Conservation (phyloP, 1,140 invertebrate species). For the Trichomalopsis sarcophagae region DNA sequence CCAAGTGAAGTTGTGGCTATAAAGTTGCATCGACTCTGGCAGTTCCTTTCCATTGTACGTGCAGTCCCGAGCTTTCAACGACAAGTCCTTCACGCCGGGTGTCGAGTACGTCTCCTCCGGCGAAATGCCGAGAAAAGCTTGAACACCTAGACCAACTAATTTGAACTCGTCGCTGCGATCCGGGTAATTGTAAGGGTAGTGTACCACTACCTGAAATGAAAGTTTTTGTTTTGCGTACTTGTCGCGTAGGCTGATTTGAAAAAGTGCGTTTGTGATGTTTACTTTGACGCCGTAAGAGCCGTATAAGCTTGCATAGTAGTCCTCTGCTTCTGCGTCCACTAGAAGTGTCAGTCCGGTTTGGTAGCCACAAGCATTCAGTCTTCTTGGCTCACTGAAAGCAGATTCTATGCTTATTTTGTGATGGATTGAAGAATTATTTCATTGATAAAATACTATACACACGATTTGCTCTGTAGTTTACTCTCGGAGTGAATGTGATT, state of each 20-base stretch:
- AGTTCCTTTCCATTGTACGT: slow-evolving; percentile 76
- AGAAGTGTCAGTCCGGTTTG: slow-evolving; percentile 78
- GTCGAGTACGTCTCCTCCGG: slow-evolving; percentile 78
- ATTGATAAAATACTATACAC: neutral
- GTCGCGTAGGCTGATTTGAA: no score
- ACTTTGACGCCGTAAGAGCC: slow-evolving; percentile 61
- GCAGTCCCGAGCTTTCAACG: slow-evolving; percentile 74
- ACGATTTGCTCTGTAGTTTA: slow-evolving; percentile 14
- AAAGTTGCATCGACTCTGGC: slow-evolving; percentile 57
- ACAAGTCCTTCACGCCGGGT: slow-evolving; percentile 71
- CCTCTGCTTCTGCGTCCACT: slow-evolving; percentile 69
- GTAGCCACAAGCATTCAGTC: slow-evolving; percentile 77
- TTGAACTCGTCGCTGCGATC: slow-evolving; percentile 77
- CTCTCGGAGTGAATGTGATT: slow-evolving; percentile 73
- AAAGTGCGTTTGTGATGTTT: neutral
- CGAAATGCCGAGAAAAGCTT: slow-evolving; percentile 77
- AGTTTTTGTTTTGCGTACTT: no score
- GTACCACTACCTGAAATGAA: slow-evolving; percentile 75
- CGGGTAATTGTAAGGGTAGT: slow-evolving; percentile 78
- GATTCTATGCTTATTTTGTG: no score
- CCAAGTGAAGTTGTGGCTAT: slow-evolving; percentile 57
- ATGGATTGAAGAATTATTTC: no score
- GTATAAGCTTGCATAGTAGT: slow-evolving; percentile 61
- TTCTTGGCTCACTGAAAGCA: slow-evolving; percentile 42
- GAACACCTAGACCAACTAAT: slow-evolving; percentile 73